A percentile compares a stretch with the other conserved stretches of the same genome.
Conservation (phyloP, 2,113 vertebrate species). For the Ifrita kowaldi region DNA sequence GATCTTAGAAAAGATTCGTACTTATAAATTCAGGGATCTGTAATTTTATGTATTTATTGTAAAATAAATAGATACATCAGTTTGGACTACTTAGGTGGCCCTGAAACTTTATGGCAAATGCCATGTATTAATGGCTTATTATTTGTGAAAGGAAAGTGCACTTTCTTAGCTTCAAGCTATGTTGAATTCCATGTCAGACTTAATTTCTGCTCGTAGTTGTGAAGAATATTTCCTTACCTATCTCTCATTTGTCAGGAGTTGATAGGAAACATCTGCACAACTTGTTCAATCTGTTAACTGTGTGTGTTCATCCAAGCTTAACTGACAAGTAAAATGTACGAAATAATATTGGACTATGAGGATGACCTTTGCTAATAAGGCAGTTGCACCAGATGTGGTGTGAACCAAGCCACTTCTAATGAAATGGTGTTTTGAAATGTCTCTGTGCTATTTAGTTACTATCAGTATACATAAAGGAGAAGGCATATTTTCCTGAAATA, state of each 20-base stretch:
- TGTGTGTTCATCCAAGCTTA: conserved; percentile 43
- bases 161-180: not conserved
- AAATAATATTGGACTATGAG: conserved; percentile 6
- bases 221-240: conserved; percentile 16
- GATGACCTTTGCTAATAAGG: conserved; percentile 59
- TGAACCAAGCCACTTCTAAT: not conserved
- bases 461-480: not conserved
- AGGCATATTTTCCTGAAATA: not conserved
- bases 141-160: not conserved
- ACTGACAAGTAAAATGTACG: conserved; percentile 42
- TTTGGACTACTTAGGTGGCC: not conserved
- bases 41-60: not conserved
- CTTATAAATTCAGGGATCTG: not conserved
- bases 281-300: conserved; percentile 64
- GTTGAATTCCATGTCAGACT: not conserved
- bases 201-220: conserved; percentile 43
- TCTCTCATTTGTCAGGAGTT: conserved; percentile 60
- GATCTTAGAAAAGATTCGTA: not conserved
- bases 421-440: not conserved
- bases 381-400: not conserved
- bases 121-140: not conserved
- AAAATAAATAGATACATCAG: rapidly evolving
- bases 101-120: not conserved
- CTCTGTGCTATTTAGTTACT: not conserved
- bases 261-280: conserved; percentile 58